phyloP scores from a whole-genome alignment of 2,113 vertebrate species.

The Platysternon megacephalum region DNA sequence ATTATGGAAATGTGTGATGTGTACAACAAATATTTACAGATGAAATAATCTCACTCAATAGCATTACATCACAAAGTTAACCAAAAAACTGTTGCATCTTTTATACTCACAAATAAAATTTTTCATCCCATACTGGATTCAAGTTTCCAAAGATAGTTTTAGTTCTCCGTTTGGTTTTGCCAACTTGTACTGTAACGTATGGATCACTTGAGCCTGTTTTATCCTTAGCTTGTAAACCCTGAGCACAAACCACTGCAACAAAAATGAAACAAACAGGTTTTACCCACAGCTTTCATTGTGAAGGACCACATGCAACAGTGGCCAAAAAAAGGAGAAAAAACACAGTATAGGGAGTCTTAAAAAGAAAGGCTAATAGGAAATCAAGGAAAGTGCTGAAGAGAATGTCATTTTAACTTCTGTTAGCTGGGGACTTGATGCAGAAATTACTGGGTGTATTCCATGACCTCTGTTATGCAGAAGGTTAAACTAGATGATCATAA shows the following conservation, averaged over 20 bases:
- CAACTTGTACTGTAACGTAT: conserved; percentile 97
- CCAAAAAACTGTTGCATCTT: not conserved
- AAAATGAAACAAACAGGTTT: conserved; percentile 20
- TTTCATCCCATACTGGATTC: conserved; percentile 98
- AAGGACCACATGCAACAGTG: not conserved
- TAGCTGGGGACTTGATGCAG: not conserved
- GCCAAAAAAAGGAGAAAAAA: not conserved
- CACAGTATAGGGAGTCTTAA: not conserved
- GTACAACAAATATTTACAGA: not conserved
- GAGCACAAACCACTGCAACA: conserved; percentile 92
- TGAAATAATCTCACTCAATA: not conserved
- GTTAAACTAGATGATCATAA: not conserved
- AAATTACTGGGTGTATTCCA: not conserved
- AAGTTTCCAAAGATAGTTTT: conserved; percentile 99
- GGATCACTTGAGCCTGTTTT: conserved; percentile 99
- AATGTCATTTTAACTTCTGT: not conserved
- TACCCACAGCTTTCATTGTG: not conserved
- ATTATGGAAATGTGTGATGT: not conserved
- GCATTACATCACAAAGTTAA: not conserved
- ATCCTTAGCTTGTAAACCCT: conserved; percentile 98
- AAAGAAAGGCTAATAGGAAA: not conserved
- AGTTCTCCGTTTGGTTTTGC: conserved; percentile 95
- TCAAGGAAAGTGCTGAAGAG: not conserved
- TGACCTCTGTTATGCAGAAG: not conserved
- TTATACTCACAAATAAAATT: conserved; percentile 94